phyloP scores from a whole-genome alignment of 2,797 vertebrate species.

The Gila robusta region DNA sequence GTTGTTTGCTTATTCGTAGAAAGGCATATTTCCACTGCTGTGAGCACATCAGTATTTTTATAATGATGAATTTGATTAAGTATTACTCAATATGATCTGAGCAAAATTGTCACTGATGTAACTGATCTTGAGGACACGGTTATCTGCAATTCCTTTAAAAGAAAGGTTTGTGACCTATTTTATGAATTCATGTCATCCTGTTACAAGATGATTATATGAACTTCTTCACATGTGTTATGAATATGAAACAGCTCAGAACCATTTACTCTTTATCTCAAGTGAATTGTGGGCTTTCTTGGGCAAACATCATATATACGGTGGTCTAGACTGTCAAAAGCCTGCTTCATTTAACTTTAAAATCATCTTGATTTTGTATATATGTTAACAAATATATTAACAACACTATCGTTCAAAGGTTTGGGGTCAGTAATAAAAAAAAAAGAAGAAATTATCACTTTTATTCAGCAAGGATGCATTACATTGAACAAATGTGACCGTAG shows the following conservation, averaged over 20 bases:
- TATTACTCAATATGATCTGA: slow-evolving; percentile 22
- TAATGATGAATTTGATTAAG: background rate
- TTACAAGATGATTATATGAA: slow-evolving; percentile 39
- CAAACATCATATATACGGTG: background rate
- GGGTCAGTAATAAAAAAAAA: slow-evolving; percentile 59
- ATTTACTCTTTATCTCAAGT: slow-evolving; percentile 17
- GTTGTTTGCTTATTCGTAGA: slow-evolving; percentile 2
- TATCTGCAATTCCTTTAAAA: slow-evolving; percentile 14
- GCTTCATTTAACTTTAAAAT: background rate
- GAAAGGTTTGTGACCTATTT: slow-evolving; percentile 32
- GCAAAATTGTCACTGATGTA: background rate
- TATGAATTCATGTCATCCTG: slow-evolving; percentile 27
- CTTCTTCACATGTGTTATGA: slow-evolving; percentile 28
- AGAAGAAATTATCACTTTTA: background rate
- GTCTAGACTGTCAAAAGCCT: slow-evolving; percentile 1
- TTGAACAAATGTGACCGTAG: background rate
- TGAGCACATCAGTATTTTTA: slow-evolving; percentile 7
- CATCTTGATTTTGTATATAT: background rate
- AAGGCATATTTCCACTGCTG: slow-evolving; percentile 1
- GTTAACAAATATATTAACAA: background rate
- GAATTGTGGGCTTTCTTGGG: slow-evolving; percentile 6
- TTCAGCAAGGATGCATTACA: background rate
- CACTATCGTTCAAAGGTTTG: slow-evolving; percentile 25
- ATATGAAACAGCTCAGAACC: slow-evolving; percentile 28
- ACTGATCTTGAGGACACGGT: background rate